Base-by-base conservation (phyloP, 2,113 vertebrate genomes). In the Tor tambroides region DNA sequence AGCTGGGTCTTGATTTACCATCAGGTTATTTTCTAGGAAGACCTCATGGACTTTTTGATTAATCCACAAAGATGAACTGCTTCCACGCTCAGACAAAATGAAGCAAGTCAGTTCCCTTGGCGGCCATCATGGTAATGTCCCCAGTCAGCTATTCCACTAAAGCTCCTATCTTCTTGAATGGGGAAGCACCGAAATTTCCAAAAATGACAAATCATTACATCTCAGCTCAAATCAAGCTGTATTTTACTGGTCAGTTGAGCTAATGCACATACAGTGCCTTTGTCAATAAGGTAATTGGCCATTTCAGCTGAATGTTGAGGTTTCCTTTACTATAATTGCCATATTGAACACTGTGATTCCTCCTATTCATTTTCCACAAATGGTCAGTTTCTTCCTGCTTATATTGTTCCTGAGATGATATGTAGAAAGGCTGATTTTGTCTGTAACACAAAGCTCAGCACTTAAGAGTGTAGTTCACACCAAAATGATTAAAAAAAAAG, bases 1-100 rank as follows among this genome's bases (percentile, higher is more conserved):
- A 81, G 79, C 79, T 41, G 56, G 35, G 56, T 32, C 32, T 80
- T 80, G 79, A 79, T 79, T 79, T 61, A 80, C 54, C 28, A 79
- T 56, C 17, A 56, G 51, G 51, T 79, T 79, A 63, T 80, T 80
- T 26, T 61, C 78, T 41, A 61, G 35, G 79, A 63, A 80, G 35
- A n/a, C 79, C 56, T 80, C 23, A 43, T 63, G 56, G 56, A 41
- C 21, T 1, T 61, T 80, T 26, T 80, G 78, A 80, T 80, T 80
- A 38, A 80, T 59, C 51, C 54, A 32, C 78, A 63, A 43, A 38
- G 79, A 80, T 80, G 23, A 63, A 80, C 12, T 35, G 10, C 54
- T 28, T 41, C 35, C 56, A 63, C 41, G 17, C 19, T 15, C n/a
- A 15, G 30, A 63, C 12, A 19, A 38, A 63, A 80, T 80, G 30